Conservation (phyloP, 2,797 vertebrate species). For the Poeciliopsis turneri region DNA sequence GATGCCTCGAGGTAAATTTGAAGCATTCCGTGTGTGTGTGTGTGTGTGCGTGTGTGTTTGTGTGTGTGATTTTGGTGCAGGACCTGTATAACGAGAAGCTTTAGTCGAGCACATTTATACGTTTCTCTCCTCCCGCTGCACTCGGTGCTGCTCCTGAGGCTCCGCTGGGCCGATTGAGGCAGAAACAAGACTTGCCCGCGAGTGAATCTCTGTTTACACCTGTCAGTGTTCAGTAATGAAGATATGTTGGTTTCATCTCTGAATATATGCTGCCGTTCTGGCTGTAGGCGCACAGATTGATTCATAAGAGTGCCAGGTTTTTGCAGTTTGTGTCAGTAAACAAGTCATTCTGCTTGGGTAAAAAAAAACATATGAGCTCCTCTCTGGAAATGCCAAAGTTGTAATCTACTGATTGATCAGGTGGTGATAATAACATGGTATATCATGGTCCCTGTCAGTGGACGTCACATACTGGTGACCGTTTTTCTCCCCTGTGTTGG, state of each 20-base stretch:
- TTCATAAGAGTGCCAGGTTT: background rate
- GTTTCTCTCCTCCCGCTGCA: background rate
- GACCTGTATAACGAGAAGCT: slow-evolving; percentile 39
- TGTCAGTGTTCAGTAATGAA: slow-evolving; percentile 13
- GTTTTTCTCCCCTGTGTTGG: background rate
- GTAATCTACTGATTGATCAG: background rate
- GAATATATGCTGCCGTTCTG: background rate
- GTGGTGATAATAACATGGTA: background rate
- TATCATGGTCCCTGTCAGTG: background rate
- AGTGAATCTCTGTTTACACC: slow-evolving; percentile 25
- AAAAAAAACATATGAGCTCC: background rate
- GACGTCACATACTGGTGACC: background rate
- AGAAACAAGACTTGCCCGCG: background rate
- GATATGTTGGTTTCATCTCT: slow-evolving; percentile 2
- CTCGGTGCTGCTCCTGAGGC: slow-evolving; percentile 3
- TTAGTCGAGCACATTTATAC: slow-evolving; percentile 24
- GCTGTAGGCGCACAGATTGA: background rate
- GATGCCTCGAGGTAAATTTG: slow-evolving; percentile 33
- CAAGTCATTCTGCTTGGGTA: background rate
- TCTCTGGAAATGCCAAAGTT: background rate
- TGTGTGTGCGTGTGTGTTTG: slow-evolving; percentile 8
- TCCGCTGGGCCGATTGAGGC: background rate
- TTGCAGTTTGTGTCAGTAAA: background rate
- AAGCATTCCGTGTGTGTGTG: slow-evolving; percentile 6
- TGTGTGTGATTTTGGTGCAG: slow-evolving; percentile 5